phyloP scores from a whole-genome alignment of 2,888 invertebrate genomes.

The Pteria penguin region DNA sequence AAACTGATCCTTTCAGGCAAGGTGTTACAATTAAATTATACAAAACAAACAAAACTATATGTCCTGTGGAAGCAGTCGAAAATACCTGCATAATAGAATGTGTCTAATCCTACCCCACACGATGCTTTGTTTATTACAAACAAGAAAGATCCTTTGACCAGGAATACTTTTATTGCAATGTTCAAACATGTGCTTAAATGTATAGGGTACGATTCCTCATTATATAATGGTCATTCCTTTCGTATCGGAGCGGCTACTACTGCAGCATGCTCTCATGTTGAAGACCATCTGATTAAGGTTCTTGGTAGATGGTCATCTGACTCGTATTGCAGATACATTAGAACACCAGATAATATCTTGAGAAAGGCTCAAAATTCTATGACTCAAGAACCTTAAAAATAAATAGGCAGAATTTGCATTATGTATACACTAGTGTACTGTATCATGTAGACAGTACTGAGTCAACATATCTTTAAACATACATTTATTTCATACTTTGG shows the following conservation, averaged over 20 bases:
- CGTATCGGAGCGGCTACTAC: no score
- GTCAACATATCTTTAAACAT: no score
- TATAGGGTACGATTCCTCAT: slow-evolving; percentile 7
- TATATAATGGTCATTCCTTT: slow-evolving; percentile 28
- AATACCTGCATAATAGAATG: neutral
- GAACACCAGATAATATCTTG: slow-evolving; percentile 7
- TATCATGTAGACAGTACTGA: no score
- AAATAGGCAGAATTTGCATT: no score
- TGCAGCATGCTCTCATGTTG: slow-evolving; percentile 8
- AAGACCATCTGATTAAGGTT: slow-evolving; percentile 24
- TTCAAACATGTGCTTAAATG: slow-evolving; percentile 24
- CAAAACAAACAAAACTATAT: neutral
- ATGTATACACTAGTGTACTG: no score
- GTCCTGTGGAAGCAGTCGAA: slow-evolving; percentile 12
- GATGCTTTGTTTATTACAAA: neutral
- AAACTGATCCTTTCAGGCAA: neutral
- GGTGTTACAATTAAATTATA: slow-evolving; percentile 4
- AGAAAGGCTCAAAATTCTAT: slow-evolving; percentile 14
- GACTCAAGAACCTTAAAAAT: no score
- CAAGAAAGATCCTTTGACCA: neutral
- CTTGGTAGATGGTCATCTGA: slow-evolving; percentile 26
- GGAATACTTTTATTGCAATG: slow-evolving; percentile 8
- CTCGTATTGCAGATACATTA: slow-evolving; percentile 19
- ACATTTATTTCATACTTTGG: no score
- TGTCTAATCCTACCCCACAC: neutral